These are phyloP conservation scores for Coreius guichenoti DNA, from an alignment of 2,797 vertebrate species.

Conservation along the genomic window DNA sequence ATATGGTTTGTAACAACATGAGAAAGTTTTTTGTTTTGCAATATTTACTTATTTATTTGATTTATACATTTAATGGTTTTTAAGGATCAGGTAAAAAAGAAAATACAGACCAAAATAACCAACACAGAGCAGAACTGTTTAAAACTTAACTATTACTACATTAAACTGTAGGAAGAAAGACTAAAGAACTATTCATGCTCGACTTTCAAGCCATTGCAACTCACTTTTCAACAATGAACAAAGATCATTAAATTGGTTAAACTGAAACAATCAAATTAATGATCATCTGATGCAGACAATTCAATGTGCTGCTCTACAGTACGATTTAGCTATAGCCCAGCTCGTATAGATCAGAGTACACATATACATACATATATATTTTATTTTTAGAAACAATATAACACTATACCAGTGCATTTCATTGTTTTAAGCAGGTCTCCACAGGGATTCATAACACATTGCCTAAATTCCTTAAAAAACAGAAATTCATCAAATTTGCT, in stretches of 20 bases:
- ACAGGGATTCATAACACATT: not conserved
- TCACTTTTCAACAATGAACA: not conserved
- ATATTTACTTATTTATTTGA: not conserved
- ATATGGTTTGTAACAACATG: not conserved
- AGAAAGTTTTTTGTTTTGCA: not conserved
- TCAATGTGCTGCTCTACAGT: not conserved
- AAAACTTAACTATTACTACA: not conserved
- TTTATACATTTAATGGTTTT: not conserved
- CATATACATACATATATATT: not conserved
- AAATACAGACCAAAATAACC: not conserved
- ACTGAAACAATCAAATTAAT: not conserved
- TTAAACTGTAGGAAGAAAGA: not conserved
- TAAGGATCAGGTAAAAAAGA: slow-evolving; percentile 6
- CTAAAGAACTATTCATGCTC: not conserved
- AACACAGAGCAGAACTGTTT: not conserved
- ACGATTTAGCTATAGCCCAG: not conserved
- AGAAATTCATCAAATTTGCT: not conserved
- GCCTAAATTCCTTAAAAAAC: not conserved
- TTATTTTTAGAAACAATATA: not conserved
- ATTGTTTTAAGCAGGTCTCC: slow-evolving; percentile 6
- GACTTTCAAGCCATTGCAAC: slow-evolving; percentile 6
- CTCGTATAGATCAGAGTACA: not conserved
- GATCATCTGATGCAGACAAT: not conserved
- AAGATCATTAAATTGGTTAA: not conserved
- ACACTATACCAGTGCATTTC: not conserved